phyloP scores from a whole-genome alignment of 2,113 vertebrate species.

The Castor canadensis region DNA sequence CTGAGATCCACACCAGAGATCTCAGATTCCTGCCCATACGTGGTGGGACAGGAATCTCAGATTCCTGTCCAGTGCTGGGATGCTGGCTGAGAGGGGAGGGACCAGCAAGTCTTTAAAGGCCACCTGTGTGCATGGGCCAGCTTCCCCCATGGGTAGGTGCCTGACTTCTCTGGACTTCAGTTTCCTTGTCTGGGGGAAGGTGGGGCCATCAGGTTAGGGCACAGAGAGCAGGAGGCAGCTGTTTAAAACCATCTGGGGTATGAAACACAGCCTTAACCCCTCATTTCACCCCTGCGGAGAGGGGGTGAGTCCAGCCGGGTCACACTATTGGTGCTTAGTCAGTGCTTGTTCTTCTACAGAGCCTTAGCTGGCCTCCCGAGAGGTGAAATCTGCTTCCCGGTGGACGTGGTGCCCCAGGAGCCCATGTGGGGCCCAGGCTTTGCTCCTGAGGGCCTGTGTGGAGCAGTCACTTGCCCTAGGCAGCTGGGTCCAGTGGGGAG shows the following conservation, averaged over 20 bases:
- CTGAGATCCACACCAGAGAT: not conserved
- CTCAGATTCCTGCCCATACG: too few species aligned
- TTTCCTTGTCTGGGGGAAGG: not conserved
- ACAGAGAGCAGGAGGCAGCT: not conserved
- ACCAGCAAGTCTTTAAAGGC: too few species aligned
- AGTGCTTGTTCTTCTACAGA: not conserved
- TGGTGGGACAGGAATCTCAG: not conserved
- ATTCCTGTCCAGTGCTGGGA: too few species aligned
- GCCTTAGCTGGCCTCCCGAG: not conserved
- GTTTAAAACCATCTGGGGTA: not conserved
- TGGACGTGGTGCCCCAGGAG: too few species aligned
- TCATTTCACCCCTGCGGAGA: not conserved
- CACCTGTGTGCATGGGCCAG: not conserved
- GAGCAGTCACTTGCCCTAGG: not conserved
- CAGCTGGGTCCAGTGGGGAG: not conserved
- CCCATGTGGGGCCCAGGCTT: not conserved
- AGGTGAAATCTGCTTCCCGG: not conserved
- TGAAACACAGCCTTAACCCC: not conserved
- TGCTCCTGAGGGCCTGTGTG: not conserved
- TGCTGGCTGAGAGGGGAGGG: too few species aligned
- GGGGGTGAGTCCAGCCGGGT: not conserved
- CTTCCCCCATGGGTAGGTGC: not conserved
- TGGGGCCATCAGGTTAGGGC: not conserved
- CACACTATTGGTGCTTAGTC: not conserved
- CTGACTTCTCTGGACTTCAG: not conserved